Base-by-base conservation (phyloP, 2,797 vertebrate species). In the Lepidocolaptes lacrymiger region DNA sequence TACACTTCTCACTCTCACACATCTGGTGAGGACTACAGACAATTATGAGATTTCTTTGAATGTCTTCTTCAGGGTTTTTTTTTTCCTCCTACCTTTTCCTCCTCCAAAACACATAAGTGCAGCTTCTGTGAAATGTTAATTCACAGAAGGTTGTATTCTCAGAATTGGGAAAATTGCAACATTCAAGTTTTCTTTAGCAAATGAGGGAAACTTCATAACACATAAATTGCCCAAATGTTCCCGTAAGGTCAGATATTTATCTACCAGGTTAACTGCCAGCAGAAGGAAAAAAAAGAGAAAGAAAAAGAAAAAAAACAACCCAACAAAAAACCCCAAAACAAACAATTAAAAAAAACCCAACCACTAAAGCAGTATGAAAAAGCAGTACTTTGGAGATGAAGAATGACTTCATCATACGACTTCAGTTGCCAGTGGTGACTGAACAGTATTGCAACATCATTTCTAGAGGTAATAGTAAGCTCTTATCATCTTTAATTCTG, bases 101-200 rank as follows among this genome's bases (percentile, higher is more conserved):
- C 34, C 74, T 86, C 88, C 83, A 86, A 93, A 95, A 93, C 34
- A 75, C 73, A 63, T 58, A 93, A 95, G 86, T 82, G 55, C 76
- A 91, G 83, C 89, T 96, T 93, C 89, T 95, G 83, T 95, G 91
- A 97, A 96, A 90, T 91, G 89, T 71, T 94, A 95, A 89, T 95
- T 90, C 88, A 73, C 88, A 82, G 96, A 94, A 96, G 71, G 92
- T 85, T 82, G 37, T 78, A 66, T 93, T 95, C 93, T 95, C 91
- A 93, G 93, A 95, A 92, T 24, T 56, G 39, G 83, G 48, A 89
- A 59, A 81, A 96, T 91, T 95, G 89, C 92, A 13, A 90, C 83
- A 93, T n/a, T 56, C 46, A 22, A 88, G 75, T 88, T 89, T 91
- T 90, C 92, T 95, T 84, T 55, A 94, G 85, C 52, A 49, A 94